Evolutionary conservation across 2,888 invertebrate genomes (phyloP), one percentile per base, ranked within the genome.

Genomic region (Choristoneura rosaceana): DNA sequence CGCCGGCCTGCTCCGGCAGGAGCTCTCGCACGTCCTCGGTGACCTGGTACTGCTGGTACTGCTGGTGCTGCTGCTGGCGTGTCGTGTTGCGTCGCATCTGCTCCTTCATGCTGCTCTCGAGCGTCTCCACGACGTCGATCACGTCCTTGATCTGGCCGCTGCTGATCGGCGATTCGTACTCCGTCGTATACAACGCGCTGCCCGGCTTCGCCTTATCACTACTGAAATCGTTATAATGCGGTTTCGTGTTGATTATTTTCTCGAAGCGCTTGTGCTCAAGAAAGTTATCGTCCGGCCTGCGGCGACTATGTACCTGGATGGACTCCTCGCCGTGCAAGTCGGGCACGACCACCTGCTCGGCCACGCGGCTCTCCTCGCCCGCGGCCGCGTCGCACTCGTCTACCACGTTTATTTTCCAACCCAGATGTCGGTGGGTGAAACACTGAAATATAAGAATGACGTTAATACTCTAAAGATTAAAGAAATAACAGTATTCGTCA

Each of bases 401-500:
- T 76, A 97, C 94, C 0, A 99, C 98, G 88, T 98, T 97, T 81
- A 99, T 99, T 92, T 98, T 98, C 98, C 98, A 99, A 64, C 99
- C 99, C 83, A 99, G 96, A 87, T 98, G 96, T 76, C 98, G 97
- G 89, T 98, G 98, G 4, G 98, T 97, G 95, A 96, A 99, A 88
- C 99, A 99, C 97, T 99, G 95, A 73, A 95, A 94, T 78, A 80
- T 80, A 55, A 58, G 33, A 45, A 61, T 14, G 8, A 59, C 43
- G 17, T 66, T 25, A 76, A 62, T 47, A 61, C 58, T 60, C 64
- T 25, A 12, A 41, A 34, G 33, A 47, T 15, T 14, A 52, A 33
- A 17, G 34, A 10, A 15, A 17, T n/a, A 60, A 2, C 33, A 69
- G 41, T 69, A 78, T 78, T 82, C 84, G 78, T 86, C 88, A 91